These are phyloP conservation scores for Anisognathus igniventris DNA, from an alignment of 2,797 vertebrate species.

Conservation along the genomic window DNA sequence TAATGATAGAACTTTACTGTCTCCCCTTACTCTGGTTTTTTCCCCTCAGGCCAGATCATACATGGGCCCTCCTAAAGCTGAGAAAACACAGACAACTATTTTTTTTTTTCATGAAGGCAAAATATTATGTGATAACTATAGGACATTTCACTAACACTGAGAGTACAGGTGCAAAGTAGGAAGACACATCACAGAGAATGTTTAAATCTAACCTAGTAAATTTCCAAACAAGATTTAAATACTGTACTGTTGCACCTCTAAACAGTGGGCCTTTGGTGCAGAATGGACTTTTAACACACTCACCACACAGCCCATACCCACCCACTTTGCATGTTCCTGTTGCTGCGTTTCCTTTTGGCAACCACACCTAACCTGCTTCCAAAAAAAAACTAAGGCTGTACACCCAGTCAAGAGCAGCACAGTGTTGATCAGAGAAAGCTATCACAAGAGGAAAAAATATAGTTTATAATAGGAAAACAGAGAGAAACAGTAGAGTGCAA, in stretches of 20 bases:
- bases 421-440: slow-evolving; percentile 7
- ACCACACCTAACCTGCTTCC: neutral
- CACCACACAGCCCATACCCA: neutral
- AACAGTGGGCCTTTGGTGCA: neutral
- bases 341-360: slow-evolving; percentile 5
- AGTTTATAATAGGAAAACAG: neutral
- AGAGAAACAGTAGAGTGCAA: neutral
- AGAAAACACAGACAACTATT: neutral
- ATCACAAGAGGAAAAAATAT: neutral
- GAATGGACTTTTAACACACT: neutral
- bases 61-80: neutral
- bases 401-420: neutral
- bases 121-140: neutral
- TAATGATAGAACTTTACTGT: neutral
- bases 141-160: neutral
- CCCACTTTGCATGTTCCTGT: neutral
- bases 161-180: neutral
- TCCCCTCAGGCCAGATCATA: neutral
- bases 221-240: neutral
- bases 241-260: neutral
- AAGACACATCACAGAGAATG: neutral
- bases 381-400: neutral
- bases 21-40: neutral
- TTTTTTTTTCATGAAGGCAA: neutral
- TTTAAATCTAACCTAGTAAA: neutral